Evolutionary conservation across 2,797 vertebrate genomes (phyloP).

Genomic region (Ctenosaura bakeri): DNA sequence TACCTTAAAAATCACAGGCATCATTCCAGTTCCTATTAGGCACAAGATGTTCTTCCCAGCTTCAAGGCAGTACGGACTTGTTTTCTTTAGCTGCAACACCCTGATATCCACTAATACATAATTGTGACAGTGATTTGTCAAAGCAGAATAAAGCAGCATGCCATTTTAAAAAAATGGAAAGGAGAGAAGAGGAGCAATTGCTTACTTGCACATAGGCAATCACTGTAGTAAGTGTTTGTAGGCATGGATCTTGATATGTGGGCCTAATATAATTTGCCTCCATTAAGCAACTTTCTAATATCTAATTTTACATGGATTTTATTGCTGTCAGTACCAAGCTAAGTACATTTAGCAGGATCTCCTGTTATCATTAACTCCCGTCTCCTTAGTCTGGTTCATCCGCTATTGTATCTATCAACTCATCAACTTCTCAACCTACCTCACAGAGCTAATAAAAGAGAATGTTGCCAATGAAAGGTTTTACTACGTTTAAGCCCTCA

Average conservation of each 20-base stretch:
- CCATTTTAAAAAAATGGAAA: background rate
- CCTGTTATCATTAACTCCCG: background rate
- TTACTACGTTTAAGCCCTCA: background rate
- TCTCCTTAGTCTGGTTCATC: background rate
- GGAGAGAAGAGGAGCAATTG: too few species aligned
- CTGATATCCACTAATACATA: accelerated
- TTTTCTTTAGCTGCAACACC: background rate
- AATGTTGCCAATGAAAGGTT: background rate
- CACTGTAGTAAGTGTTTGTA: background rate
- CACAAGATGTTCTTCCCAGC: background rate
- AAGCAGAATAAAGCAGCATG: background rate
- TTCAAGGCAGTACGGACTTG: background rate
- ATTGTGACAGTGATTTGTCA: background rate
- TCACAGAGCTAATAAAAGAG: background rate
- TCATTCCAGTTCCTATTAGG: background rate
- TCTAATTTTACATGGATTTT: background rate
- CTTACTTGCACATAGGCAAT: background rate
- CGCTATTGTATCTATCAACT: background rate
- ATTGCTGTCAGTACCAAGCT: too few species aligned
- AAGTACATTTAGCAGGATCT: background rate
- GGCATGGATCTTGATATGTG: background rate
- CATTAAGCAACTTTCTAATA: background rate
- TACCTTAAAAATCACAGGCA: background rate
- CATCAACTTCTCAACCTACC: background rate
- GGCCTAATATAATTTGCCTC: background rate